A percentile compares a stretch with the other conserved stretches of the same genome.
Evolutionary conservation across 2,113 vertebrate species (phyloP).

Genomic region (Pelmatolapia mariae): DNA sequence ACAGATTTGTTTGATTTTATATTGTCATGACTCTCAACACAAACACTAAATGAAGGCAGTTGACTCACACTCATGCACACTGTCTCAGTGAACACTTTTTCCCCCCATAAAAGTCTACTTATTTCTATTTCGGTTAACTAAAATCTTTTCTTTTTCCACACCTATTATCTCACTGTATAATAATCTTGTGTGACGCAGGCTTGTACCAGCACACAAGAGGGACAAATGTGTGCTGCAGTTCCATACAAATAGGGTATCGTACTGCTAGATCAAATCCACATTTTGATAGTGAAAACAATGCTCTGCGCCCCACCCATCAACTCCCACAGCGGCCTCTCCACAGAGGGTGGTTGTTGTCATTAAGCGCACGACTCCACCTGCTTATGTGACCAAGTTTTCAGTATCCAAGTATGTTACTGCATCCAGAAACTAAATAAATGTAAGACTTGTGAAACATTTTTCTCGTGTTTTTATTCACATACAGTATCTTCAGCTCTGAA

Average conservation of each 20-base stretch:
- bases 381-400: not conserved
- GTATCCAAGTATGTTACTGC: not conserved
- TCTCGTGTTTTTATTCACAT: conserved; percentile 52
- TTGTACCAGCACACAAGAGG: not conserved
- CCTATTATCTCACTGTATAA: not conserved
- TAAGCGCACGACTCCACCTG: conserved; percentile 43
- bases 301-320: not conserved
- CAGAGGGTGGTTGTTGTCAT: not conserved
- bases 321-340: conserved; percentile 11
- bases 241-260: not conserved
- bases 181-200: not conserved
- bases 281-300: not conserved
- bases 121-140: not conserved
- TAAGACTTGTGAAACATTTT: not conserved
- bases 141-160: not conserved
- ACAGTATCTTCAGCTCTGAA: conserved; percentile 56
- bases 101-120: not conserved
- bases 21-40: not conserved
- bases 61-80: not conserved
- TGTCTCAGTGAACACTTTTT: not conserved
- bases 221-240: not conserved
- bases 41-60: not conserved
- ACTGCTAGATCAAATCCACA: not conserved
- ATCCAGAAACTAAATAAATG: not conserved
- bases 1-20: not conserved